These are phyloP conservation scores for Pithecia hirsuta DNA, from an alignment of 2,797 vertebrate genomes.

Conservation along the genomic window DNA sequence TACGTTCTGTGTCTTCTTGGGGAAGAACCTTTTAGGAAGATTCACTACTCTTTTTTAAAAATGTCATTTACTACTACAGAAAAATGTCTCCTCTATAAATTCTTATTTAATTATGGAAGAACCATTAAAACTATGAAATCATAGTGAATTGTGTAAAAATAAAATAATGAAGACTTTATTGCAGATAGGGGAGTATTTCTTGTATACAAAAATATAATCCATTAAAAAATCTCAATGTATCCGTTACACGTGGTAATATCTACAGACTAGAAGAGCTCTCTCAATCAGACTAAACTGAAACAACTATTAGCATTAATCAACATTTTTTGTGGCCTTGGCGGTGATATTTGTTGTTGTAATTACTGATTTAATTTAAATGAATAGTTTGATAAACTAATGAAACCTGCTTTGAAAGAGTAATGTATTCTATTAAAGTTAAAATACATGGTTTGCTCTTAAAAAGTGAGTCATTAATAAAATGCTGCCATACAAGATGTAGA, in stretches of 20 bases:
- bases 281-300: not conserved
- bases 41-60: not conserved
- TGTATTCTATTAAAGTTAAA: not conserved
- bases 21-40: not conserved
- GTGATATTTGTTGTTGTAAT: not conserved
- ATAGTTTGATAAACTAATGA: not conserved
- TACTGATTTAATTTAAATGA: slow-evolving; percentile 5
- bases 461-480: not conserved
- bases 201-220: not conserved
- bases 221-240: not conserved
- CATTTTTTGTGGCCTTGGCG: not conserved
- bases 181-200: not conserved
- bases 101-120: not conserved
- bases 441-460: not conserved
- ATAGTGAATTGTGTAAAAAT: not conserved
- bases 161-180: not conserved
- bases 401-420: not conserved
- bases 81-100: not conserved
- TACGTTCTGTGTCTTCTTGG: not conserved
- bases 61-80: not conserved
- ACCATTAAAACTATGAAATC: not conserved
- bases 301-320: not conserved
- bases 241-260: not conserved
- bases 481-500: not conserved
- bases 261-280: not conserved